phyloP scores from a whole-genome alignment of 1,140 invertebrate species.

The Cecropterus lyciades region DNA sequence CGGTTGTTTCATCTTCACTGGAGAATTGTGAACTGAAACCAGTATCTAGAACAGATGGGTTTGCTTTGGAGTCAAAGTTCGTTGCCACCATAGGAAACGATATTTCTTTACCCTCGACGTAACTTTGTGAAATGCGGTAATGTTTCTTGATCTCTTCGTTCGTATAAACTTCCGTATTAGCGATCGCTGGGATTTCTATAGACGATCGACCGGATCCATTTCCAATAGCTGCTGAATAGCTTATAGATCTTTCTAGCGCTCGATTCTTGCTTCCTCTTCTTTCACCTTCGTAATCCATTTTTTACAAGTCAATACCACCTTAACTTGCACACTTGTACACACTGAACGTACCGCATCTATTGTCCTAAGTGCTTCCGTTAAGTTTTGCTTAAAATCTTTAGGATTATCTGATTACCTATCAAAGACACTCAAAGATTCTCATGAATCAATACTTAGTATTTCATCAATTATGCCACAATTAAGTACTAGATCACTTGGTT shows the following conservation, averaged over 20 bases:
- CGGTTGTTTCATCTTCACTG: constrained; percentile 64
- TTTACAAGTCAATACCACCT: constrained; percentile 1
- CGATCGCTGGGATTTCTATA: constrained; percentile 71
- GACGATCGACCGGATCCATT: constrained; percentile 65
- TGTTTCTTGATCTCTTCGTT: constrained; percentile 78
- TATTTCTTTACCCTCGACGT: constrained; percentile 77
- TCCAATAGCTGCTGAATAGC: constrained; percentile 76
- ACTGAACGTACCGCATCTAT: not conserved
- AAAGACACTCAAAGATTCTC: not conserved
- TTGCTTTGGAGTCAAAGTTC: constrained; percentile 47
- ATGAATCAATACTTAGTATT: constrained; percentile 4
- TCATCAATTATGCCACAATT: constrained; percentile 5
- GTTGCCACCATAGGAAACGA: constrained; percentile 52
- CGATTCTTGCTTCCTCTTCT: constrained; percentile 60
- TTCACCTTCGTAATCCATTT: constrained; percentile 56
- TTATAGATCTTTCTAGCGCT: constrained; percentile 68
- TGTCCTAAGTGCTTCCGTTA: not conserved
- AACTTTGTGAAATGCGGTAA: constrained; percentile 74
- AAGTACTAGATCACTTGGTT: not conserved
- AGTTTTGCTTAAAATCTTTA: not conserved
- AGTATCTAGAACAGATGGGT: constrained; percentile 23
- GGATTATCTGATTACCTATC: constrained; percentile 6
- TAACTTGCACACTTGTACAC: too few species aligned
- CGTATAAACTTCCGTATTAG: constrained; percentile 68
- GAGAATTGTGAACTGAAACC: constrained; percentile 55